phyloP scores from a whole-genome alignment of 2,888 invertebrate species.

The Stenodera caucasica region DNA sequence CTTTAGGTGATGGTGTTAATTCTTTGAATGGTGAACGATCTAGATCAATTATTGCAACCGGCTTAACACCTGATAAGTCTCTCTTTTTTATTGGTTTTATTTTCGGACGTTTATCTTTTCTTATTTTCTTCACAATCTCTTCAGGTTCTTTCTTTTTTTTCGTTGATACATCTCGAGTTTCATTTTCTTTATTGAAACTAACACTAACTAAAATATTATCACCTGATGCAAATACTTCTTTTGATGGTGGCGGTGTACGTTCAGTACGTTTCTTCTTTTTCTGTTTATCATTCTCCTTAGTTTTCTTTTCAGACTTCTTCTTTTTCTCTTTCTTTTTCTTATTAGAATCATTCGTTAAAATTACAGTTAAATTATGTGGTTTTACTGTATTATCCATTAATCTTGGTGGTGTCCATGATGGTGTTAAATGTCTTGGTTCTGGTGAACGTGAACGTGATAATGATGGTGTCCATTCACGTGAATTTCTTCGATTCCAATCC shows the following conservation, averaged over 20 bases:
- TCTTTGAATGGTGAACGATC: conserved; percentile 85
- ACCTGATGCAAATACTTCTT: conserved; percentile 90
- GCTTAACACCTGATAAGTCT: conserved; percentile 61
- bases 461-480: conserved; percentile 57
- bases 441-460: conserved; percentile 64
- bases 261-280: conserved; percentile 53
- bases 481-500: conserved; percentile 47
- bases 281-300: conserved; percentile 49
- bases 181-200: conserved; percentile 76
- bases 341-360: conserved; percentile 62
- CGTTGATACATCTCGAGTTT: conserved; percentile 49
- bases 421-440: conserved; percentile 45
- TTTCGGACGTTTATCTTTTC: conserved; percentile 50
- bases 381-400: conserved; percentile 50
- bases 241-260: conserved; percentile 69
- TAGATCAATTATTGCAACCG: conserved; percentile 83
- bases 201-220: conserved; percentile 92
- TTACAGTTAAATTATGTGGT: conserved; percentile 63
- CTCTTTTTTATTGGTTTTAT: conserved; percentile 51
- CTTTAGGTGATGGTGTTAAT: conserved; percentile 76
- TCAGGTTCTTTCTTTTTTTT: conserved; percentile 48
- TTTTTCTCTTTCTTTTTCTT: conserved; percentile 58
- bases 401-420: conserved; percentile 68
- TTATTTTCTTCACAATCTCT: conserved; percentile 43
- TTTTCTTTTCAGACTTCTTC: conserved; percentile 55